Base-by-base conservation (phyloP, 2,888 invertebrate species). In the Lasioglossum malachurum region DNA sequence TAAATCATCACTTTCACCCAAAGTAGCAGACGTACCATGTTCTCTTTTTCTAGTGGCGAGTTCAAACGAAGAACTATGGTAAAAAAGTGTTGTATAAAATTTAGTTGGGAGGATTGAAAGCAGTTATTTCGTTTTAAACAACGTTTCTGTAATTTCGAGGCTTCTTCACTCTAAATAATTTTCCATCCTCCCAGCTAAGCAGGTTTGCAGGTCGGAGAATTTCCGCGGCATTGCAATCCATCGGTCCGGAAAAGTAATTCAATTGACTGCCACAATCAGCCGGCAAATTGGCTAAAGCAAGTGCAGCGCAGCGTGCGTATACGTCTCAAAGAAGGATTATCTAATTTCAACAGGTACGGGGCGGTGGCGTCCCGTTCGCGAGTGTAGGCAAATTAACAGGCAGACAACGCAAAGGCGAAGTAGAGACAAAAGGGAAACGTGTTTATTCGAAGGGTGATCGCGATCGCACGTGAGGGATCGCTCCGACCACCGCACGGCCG, bases 401-500 rank as follows among this genome's bases (percentile, higher is more conserved):
- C 69, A 69, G 73, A 57, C 81, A 83, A 74, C 46, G 75, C 46
- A 31, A 64, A 72, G 81, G 79, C 53, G 75, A 74, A 38, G 23
- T 57, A 49, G 38, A 84, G 76, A 79, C 80, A 71, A 81, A 79
- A 69, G 67, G 76, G 64, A 72, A 73, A 85, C 64, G 78, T 78
- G 78, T 87, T 87, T 86, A 79, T 82, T 76, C 89, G 44, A 82
- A 72, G 82, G 84, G 80, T 83, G 89, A 90, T 90, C 80, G 83
- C 69, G 82, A 83, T 87, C 82, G 87, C 86, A 79, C 90, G 90
- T 89, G 90, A 89, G 85, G 77, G 84, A 80, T 78, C 82, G 72
- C 83, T 80, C 69, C 64, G 77, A 80, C 84, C 87, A 67, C 79
- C 81, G 60, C 82, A 77, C 84, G 73, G 83, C 83, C 85, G 86